These are phyloP conservation scores for Grantiella picta DNA, from an alignment of 2,113 vertebrate species.

Conservation along the genomic window DNA sequence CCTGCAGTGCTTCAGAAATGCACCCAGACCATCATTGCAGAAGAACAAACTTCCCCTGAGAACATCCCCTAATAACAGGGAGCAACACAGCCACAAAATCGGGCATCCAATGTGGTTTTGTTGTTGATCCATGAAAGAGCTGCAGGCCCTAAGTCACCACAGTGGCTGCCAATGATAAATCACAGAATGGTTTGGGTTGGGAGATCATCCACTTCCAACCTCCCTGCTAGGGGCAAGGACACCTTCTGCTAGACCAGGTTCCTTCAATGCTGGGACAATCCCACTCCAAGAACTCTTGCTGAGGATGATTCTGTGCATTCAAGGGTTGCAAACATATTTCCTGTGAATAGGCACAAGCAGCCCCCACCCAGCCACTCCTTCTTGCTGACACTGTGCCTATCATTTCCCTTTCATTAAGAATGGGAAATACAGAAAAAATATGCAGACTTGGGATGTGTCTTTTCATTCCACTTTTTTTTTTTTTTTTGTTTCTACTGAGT, in stretches of 20 bases:
- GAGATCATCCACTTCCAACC: not conserved
- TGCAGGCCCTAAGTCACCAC: not conserved
- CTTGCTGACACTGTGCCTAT: not conserved
- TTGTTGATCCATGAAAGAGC: not conserved
- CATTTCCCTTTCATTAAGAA: not conserved
- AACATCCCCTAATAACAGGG: not conserved
- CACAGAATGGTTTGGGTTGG: not conserved
- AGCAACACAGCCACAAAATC: not conserved
- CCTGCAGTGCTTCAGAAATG: accelerated
- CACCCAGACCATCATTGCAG: not conserved
- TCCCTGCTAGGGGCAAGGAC: not conserved
- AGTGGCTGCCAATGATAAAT: not conserved
- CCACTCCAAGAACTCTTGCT: not conserved
- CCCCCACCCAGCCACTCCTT: not conserved
- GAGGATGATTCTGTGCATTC: not conserved
- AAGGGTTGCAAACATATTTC: not conserved
- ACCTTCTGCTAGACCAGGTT: not conserved
- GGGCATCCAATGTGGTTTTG: not conserved
- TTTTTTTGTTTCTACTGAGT: not conserved
- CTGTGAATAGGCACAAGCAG: not conserved
- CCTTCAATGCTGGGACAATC: not conserved
- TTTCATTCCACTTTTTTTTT: not conserved
- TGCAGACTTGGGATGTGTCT: no score
- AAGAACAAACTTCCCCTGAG: not conserved
- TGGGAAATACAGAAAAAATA: not conserved